Conservation (phyloP, 2,888 invertebrate genomes). For the Myopa testacea region DNA sequence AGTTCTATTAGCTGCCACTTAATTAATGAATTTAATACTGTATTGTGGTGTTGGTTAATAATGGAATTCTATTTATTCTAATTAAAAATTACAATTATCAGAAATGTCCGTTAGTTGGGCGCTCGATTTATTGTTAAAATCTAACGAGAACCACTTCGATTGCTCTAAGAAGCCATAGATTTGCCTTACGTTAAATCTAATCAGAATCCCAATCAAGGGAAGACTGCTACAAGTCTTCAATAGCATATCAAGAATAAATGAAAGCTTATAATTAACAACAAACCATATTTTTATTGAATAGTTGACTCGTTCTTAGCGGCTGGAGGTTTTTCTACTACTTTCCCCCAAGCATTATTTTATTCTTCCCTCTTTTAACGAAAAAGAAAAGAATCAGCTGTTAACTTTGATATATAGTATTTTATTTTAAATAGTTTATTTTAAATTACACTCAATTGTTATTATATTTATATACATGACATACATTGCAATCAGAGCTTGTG, state of each 20-base stretch:
- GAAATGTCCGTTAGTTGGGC: too few species aligned
- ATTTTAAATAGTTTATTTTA: slow-evolving; percentile 34
- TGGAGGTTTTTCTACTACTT: too few species aligned
- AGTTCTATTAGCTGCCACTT: too few species aligned
- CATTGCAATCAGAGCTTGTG: slow-evolving; percentile 24
- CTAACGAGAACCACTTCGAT: background rate
- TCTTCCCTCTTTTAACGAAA: background rate
- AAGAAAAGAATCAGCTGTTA: background rate
- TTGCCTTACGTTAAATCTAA: background rate
- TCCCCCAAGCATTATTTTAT: background rate
- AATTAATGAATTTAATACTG: too few species aligned
- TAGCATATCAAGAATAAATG: background rate
- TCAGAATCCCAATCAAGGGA: too few species aligned
- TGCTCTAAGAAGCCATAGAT: background rate
- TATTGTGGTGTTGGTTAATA: too few species aligned
- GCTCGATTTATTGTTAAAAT: too few species aligned
- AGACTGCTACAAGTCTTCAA: background rate
- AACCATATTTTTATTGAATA: too few species aligned
- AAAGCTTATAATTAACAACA: background rate
- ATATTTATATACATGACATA: slow-evolving; percentile 38
- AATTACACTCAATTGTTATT: slow-evolving; percentile 12
- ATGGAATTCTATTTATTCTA: too few species aligned
- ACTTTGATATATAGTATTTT: slow-evolving; percentile 7
- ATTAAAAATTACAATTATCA: too few species aligned
- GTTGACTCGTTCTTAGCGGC: too few species aligned